These are phyloP conservation scores for Drosophila leontia DNA, from an alignment of 1,140 invertebrate species.

Conservation along the genomic window DNA sequence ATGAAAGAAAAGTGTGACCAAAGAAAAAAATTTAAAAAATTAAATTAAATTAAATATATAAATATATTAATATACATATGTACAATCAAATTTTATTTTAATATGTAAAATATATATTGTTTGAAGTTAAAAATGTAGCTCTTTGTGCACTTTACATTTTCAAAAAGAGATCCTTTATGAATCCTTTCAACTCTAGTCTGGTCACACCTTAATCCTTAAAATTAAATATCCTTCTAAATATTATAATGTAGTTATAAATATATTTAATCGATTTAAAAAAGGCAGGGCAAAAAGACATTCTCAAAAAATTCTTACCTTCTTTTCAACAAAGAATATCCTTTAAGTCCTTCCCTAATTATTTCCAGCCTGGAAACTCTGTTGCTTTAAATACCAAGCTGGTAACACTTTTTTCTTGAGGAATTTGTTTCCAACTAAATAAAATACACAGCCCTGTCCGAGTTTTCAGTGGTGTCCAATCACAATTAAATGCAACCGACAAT, in stretches of 20 bases:
- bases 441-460: slow-evolving; percentile 2
- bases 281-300: background rate
- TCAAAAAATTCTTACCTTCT: background rate
- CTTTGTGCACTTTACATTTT: no score
- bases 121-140: background rate
- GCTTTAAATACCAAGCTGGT: slow-evolving; percentile 10
- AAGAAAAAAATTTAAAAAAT: no score
- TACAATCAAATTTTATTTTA: no score
- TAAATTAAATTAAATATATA: no score
- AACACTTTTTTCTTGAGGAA: background rate
- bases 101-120: background rate
- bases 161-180: no score
- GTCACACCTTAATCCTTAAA: background rate
- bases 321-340: background rate
- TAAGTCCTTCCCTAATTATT: no score
- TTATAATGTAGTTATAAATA: background rate
- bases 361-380: background rate
- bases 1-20: background rate
- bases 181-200: background rate
- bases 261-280: background rate
- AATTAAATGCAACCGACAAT: slow-evolving; percentile 80
- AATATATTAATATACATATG: background rate
- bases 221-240: background rate
- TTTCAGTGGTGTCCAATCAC: slow-evolving; percentile 68
- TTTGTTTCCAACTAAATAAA: background rate